Evolutionary conservation across 2,888 invertebrate genomes (phyloP).

Genomic region (Phaonia tiefii): DNA sequence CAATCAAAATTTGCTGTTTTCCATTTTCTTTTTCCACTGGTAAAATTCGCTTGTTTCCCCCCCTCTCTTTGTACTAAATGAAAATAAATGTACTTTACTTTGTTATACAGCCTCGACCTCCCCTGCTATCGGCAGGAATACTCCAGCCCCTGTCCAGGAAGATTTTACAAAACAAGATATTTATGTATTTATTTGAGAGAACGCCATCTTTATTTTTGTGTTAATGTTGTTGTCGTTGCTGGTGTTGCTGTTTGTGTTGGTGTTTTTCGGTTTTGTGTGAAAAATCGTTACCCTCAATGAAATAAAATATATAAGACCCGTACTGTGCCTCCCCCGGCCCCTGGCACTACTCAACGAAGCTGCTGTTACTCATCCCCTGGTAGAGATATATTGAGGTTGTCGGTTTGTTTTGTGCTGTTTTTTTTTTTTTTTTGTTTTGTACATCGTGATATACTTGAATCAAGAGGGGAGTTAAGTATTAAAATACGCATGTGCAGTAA

Average conservation of each 20-base stretch:
- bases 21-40: neutral
- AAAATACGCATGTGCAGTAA: slow-evolving; percentile 79
- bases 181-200: slow-evolving; percentile 49
- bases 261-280: neutral
- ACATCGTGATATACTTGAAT: too few relatives aligned
- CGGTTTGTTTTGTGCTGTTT: too few relatives aligned
- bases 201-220: slow-evolving; percentile 65
- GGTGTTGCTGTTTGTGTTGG: neutral
- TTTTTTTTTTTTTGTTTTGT: too few relatives aligned
- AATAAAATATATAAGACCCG: slow-evolving; percentile 29
- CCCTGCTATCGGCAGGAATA: neutral
- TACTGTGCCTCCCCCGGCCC: neutral
- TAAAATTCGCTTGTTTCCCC: too few relatives aligned
- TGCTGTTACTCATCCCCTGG: too few relatives aligned
- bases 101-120: neutral
- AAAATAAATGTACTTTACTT: slow-evolving; percentile 33
- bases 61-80: slow-evolving; percentile 14
- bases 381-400: too few relatives aligned
- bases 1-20: slow-evolving; percentile 22
- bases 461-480: slow-evolving; percentile 15
- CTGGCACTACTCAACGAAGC: neutral
- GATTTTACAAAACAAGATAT: slow-evolving; percentile 41
- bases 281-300: slow-evolving; percentile 30
- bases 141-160: neutral
- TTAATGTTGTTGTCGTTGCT: neutral